phyloP scores from a whole-genome alignment of 2,797 vertebrate species.

The Mormyrops attenuatus region DNA sequence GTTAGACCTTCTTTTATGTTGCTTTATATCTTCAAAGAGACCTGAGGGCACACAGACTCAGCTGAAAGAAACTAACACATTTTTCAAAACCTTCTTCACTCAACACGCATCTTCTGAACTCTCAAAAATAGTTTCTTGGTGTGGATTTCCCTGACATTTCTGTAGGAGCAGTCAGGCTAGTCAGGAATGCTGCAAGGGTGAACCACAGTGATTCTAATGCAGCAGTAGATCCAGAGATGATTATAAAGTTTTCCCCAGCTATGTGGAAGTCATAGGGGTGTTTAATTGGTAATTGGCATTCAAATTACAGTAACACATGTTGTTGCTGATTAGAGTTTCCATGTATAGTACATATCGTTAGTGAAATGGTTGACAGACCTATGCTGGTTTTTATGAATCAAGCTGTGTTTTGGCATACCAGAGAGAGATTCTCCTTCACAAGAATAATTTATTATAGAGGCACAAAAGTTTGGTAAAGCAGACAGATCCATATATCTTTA shows the following conservation, averaged over 20 bases:
- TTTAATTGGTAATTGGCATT: slow-evolving; percentile 6
- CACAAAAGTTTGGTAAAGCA: background rate
- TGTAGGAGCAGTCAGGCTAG: background rate
- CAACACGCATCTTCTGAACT: background rate
- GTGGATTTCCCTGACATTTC: slow-evolving; percentile 5
- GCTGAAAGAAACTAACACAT: background rate
- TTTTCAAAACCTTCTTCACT: background rate
- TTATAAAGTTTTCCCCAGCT: background rate
- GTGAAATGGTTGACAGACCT: background rate
- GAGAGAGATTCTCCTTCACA: background rate
- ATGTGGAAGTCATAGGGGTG: slow-evolving; percentile 8
- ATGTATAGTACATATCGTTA: slow-evolving; percentile 7
- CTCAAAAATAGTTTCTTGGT: background rate
- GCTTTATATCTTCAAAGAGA: background rate
- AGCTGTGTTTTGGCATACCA: background rate
- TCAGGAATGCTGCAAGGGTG: background rate
- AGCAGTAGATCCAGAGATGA: background rate
- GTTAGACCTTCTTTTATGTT: background rate
- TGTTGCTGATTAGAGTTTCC: slow-evolving; percentile 10
- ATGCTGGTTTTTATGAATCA: background rate
- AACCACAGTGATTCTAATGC: background rate
- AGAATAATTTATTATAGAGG: background rate
- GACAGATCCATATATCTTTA: background rate
- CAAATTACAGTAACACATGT: slow-evolving; percentile 12
- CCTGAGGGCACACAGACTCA: background rate